A percentile compares a stretch with the other conserved stretches of the same genome.
phyloP scores from a whole-genome alignment of 2,888 invertebrate species.

The Sthenelais limicola region DNA sequence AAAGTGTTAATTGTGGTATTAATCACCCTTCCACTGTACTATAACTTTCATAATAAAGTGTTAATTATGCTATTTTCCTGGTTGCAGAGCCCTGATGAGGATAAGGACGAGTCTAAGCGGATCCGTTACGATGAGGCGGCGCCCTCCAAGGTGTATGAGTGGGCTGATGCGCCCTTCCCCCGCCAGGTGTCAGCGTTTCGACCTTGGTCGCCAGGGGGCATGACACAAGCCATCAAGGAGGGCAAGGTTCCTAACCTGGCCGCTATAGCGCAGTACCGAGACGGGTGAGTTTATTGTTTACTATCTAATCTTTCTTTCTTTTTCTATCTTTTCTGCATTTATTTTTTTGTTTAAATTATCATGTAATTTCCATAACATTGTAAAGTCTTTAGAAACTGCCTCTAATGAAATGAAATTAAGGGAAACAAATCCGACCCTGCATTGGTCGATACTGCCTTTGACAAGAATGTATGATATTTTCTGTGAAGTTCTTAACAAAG shows the following conservation, averaged over 20 bases:
- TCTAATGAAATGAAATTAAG: too few species aligned
- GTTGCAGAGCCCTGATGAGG: conserved; percentile 34
- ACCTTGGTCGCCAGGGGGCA: conserved; percentile 31
- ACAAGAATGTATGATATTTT: too few species aligned
- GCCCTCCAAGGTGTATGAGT: conserved; percentile 21
- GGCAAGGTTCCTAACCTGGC: conserved; percentile 15
- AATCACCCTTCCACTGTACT: too few species aligned
- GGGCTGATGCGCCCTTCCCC: background rate
- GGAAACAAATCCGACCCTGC: too few species aligned
- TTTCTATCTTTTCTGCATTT: too few species aligned
- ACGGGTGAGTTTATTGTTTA: conserved; percentile 26
- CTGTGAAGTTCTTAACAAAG: too few species aligned
- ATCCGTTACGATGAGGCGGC: conserved; percentile 29
- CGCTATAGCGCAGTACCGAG: conserved; percentile 26
- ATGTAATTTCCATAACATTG: too few species aligned
- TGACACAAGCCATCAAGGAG: conserved; percentile 18
- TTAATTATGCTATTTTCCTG: background rate
- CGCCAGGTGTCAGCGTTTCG: conserved; percentile 24
- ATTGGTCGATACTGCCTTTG: too few species aligned
- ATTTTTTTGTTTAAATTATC: too few species aligned
- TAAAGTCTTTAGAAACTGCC: too few species aligned
- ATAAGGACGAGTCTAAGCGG: conserved; percentile 29
- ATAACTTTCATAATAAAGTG: too few species aligned
- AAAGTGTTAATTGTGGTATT: too few species aligned
- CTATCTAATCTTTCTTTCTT: background rate